These are phyloP conservation scores for Hippocampus comes DNA, from an alignment of 2,113 vertebrate genomes.

Conservation along the genomic window DNA sequence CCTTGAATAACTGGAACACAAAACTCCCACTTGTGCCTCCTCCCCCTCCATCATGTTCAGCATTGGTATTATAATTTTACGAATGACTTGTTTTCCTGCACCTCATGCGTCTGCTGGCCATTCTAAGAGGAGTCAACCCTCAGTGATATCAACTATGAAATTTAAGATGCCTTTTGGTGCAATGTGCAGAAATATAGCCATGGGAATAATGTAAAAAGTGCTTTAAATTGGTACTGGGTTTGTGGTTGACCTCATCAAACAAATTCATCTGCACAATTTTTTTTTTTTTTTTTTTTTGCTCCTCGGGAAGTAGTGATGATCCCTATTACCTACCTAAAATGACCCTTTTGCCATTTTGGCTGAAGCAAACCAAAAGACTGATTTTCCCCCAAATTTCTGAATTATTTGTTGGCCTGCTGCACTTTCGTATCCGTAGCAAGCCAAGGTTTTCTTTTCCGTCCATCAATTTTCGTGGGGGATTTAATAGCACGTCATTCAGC, in stretches of 20 bases:
- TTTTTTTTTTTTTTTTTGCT: neutral
- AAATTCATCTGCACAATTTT: neutral
- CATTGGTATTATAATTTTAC: no score
- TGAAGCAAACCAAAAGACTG: no score
- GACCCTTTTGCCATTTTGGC: no score
- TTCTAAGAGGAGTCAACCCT: neutral
- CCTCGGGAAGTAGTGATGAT: neutral
- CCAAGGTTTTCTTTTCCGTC: neutral
- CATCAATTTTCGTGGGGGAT: neutral
- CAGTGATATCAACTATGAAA: neutral
- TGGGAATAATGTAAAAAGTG: neutral
- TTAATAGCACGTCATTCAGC: neutral
- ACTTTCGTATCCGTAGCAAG: no score
- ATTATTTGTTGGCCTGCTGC: no score
- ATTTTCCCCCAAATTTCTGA: no score
- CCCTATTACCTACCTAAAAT: neutral
- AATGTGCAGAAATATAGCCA: neutral
- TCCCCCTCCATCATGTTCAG: neutral
- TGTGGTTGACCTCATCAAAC: neutral
- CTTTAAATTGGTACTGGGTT: neutral
- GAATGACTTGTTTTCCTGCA: neutral
- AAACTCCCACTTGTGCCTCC: neutral
- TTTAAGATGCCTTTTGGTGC: neutral
- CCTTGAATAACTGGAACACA: neutral
- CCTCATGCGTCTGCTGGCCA: neutral